Percentiles rank a stretch among this genome's conserved stretches.
These are phyloP conservation scores for Slavum lentiscoides DNA, from an alignment of 2,888 invertebrate species.

Conservation along the genomic window DNA sequence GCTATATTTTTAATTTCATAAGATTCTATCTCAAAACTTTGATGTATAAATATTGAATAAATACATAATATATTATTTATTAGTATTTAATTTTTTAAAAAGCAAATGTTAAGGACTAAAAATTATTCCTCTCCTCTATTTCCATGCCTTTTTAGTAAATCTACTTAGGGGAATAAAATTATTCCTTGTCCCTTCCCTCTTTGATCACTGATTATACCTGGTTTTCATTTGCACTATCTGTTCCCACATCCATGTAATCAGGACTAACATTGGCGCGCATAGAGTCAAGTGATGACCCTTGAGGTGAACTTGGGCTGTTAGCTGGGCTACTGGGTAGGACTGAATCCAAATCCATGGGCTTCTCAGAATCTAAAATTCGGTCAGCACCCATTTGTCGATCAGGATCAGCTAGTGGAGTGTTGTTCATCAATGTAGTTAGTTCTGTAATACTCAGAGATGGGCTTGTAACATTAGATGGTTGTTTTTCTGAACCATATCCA, in stretches of 20 bases:
- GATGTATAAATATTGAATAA: no score
- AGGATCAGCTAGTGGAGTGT: constrained; percentile 50
- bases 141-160: no score
- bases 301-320: constrained; percentile 49
- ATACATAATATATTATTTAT: no score
- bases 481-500: constrained; percentile 69
- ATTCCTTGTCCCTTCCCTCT: no score
- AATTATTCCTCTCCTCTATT: no score
- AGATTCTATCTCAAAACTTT: no score
- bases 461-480: constrained; percentile 55
- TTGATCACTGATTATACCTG: constrained; percentile 15
- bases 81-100: no score
- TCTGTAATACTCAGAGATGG: constrained; percentile 51
- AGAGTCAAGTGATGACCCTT: constrained; percentile 54
- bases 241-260: constrained; percentile 51
- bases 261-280: constrained; percentile 55
- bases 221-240: constrained; percentile 52
- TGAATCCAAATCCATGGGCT: constrained; percentile 51
- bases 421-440: constrained; percentile 49
- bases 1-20: no score
- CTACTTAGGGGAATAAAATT: no score
- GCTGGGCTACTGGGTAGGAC: constrained; percentile 52
- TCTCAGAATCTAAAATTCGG: constrained; percentile 44
- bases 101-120: no score
- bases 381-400: constrained; percentile 42